Base-by-base conservation (phyloP, 2,113 vertebrate species). In the rat (Rattus norvegicus) region DNA sequence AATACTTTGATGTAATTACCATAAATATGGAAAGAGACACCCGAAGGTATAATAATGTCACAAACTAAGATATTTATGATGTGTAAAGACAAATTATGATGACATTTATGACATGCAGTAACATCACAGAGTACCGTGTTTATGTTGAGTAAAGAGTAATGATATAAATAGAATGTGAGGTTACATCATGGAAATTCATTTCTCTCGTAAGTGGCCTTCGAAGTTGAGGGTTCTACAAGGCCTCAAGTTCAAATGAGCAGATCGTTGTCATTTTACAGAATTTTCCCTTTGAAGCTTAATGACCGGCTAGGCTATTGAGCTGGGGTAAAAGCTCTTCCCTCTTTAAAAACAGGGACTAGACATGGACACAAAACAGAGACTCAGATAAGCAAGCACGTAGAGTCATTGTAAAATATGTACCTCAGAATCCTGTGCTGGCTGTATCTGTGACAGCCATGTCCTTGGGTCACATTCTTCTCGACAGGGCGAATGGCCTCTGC, bases 1-100 rank as follows among this genome's bases (percentile, higher is more conserved):
- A 98, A 99, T 99, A 98, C 98, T 98, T 98, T 98, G 98, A 98
- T 98, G 98, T 98, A 98, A 99, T 99, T 98, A 98, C 97, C 98
- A 98, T 98, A 98, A 98, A 97, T 98, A 98, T 95, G 98, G 98
- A 98, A 99, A 98, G 98, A 98, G 98, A 98, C 98, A 98, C 98
- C 97, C 98, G 59, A 98, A 98, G 98, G 98, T 98, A 96, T 97
- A 98, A 98, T 98, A 98, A 98, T 98, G 97, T 98, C 98, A 98
- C 97, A 98, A 97, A 98, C 98, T 98, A 98, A 98, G 98, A 98
- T 98, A 98, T 98, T 99, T 98, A 98, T 98, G 98, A 98, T 98
- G 98, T 98, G 98, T 98, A 97, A 98, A 98, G 98, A 98, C 97
- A 98, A 98, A 98, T 98, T 98, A 98, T 98, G 98, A 98, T 98